Evolutionary conservation across 2,113 vertebrate genomes (phyloP), one percentile per base, ranked within the genome.

Genomic region (Percopsis transmontana): DNA sequence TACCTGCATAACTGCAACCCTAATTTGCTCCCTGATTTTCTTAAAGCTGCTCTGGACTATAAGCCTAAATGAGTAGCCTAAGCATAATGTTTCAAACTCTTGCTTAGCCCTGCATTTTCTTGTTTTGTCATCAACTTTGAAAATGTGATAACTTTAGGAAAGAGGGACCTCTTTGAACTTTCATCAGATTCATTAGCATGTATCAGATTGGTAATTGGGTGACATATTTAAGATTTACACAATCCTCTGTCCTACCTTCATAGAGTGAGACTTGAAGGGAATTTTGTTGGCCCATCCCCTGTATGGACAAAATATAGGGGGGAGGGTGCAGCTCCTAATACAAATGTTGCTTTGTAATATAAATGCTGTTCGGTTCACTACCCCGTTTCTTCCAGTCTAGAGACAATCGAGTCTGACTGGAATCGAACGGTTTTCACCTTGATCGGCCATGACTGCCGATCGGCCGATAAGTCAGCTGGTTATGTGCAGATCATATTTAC

Each of bases 1-100:
- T 83, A 52, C 51, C 5, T 27, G 9, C 62, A 24, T 60, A 24
- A 4, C 41, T 27, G 5, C 19, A 55, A 44, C 19, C 10, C 2
- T 27, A 8, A 24, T n/a, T 53, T 27, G 65, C 55, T 56, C 6
- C 20, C 13, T 68, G 27, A 54, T 52, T 9, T 9, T 58, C 42
- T 40, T 38, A 54, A 23, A 54, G 55, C 33, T 1, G 38, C 60
- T 23, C 21, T 80, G 15, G 27, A 24, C 20, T 58, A 21, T 60
- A 54, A 79, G 75, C 76, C 76, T 62, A 72, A 61, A 73, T 74
- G 69, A 76, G 8, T 6, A 33, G 52, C n/a, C n/a, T 65, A 58
- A 65, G 69, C 52, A 39, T 39, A 23, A 61, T 52, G 56, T 27
- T 51, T 65, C 62, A 38, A 63, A 58, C 52, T 50, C 27, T 41